phyloP scores from a whole-genome alignment of 1,140 invertebrate species.

The Hestina assimilis region DNA sequence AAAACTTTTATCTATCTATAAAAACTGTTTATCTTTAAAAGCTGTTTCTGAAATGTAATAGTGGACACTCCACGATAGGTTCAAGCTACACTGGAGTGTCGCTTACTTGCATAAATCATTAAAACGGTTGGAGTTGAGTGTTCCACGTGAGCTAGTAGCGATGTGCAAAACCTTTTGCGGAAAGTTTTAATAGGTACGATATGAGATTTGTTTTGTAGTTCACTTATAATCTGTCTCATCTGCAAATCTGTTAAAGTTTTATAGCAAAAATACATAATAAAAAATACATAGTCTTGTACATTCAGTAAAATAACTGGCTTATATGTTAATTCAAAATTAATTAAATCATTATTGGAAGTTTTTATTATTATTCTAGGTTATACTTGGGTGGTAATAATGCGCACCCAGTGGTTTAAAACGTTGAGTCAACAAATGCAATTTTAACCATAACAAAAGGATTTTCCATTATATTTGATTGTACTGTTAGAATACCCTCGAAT shows the following conservation, averaged over 20 bases:
- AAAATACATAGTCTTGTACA: no score
- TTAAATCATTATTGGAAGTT: no score
- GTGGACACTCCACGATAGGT: not conserved
- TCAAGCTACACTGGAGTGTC: slow-evolving; percentile 1
- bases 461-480: no score
- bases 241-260: not conserved
- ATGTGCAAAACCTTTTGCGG: slow-evolving; percentile 8
- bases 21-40: not conserved
- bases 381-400: no score
- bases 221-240: not conserved
- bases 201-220: slow-evolving; percentile 14
- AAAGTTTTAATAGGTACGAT: slow-evolving; percentile 13
- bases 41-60: not conserved
- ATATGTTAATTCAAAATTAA: no score
- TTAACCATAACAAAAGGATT: no score
- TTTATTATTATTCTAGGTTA: no score
- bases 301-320: no score
- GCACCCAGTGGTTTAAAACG: no score
- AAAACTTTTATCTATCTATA: not conserved
- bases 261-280: not conserved
- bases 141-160: slow-evolving; percentile 2
- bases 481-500: no score
- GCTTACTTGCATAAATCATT: slow-evolving; percentile 10
- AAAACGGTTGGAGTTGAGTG: slow-evolving; percentile 9
- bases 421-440: no score